These are phyloP conservation scores for Archegozetes longisetosus DNA, from an alignment of 1,140 invertebrate species.

Conservation along the genomic window DNA sequence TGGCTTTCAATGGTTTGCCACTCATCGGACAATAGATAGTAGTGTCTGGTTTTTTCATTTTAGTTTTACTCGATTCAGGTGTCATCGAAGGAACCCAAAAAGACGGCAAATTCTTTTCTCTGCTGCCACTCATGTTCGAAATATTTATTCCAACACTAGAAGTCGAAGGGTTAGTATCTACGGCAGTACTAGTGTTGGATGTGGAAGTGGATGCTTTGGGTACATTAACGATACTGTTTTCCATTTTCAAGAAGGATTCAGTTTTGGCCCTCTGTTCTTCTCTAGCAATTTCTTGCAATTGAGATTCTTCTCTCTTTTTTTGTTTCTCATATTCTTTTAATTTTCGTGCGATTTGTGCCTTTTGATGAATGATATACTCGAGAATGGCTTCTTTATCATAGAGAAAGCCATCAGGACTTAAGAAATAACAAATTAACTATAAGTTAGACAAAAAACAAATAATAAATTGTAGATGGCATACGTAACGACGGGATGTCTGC, in stretches of 20 bases:
- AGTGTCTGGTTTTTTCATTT: conserved; percentile 67
- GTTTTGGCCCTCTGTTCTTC: conserved; percentile 52
- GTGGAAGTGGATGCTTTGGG: conserved; percentile 26
- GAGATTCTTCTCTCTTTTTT: conserved; percentile 41
- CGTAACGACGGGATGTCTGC: conserved; percentile 73
- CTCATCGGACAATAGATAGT: conserved; percentile 88
- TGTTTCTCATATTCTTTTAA: conserved; percentile 87
- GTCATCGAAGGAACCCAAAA: conserved; percentile 95
- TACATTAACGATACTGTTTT: conserved; percentile 46
- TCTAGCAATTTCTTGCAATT: conserved; percentile 35
- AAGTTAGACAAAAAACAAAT: conserved; percentile 9
- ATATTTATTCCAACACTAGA: conserved; percentile 24
- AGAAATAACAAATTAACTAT: background rate
- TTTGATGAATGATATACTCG: conserved; percentile 88
- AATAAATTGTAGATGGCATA: too few species aligned
- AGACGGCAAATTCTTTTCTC: conserved; percentile 64
- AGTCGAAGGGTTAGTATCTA: background rate
- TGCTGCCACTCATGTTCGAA: conserved; percentile 54
- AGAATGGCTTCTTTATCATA: conserved; percentile 96
- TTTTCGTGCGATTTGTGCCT: conserved; percentile 73
- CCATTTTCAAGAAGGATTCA: conserved; percentile 55
- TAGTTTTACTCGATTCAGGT: conserved; percentile 55
- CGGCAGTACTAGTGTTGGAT: conserved; percentile 2
- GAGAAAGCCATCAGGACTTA: conserved; percentile 72
- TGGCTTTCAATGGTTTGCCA: conserved; percentile 67